Conservation (phyloP, 2,113 vertebrate species). For the Gracilinanus agilis region DNA sequence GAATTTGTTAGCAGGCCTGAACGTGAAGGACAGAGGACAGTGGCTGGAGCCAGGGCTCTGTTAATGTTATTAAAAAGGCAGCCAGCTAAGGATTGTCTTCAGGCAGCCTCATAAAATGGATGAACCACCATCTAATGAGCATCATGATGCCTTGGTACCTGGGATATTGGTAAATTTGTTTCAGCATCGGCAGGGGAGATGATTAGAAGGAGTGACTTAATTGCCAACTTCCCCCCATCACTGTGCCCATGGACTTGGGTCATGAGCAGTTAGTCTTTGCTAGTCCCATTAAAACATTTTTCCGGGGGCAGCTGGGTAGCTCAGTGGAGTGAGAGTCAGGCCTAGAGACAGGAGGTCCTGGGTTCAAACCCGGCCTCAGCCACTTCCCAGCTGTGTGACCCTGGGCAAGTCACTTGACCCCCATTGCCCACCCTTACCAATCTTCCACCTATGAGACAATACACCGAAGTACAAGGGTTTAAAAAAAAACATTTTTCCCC, state of each 20-base stretch:
- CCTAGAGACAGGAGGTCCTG: too few relatives aligned
- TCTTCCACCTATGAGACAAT: too few relatives aligned
- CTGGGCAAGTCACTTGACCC: too few relatives aligned
- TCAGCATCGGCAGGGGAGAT: slow-evolving; percentile 56
- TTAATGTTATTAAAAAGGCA: slow-evolving; percentile 60
- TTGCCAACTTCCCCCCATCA: background rate
- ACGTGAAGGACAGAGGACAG: slow-evolving; percentile 15
- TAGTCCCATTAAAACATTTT: background rate
- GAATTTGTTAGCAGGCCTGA: background rate
- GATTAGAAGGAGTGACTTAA: slow-evolving; percentile 28
- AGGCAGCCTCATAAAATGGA: slow-evolving; percentile 43
- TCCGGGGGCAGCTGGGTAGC: too few relatives aligned
- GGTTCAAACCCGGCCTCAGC: too few relatives aligned
- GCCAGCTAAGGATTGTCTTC: slow-evolving; percentile 53
- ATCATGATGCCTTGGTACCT: slow-evolving; percentile 54
- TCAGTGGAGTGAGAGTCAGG: too few relatives aligned
- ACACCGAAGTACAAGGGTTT: too few relatives aligned
- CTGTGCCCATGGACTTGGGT: slow-evolving; percentile 42
- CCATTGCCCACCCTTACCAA: too few relatives aligned
- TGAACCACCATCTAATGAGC: slow-evolving; percentile 62
- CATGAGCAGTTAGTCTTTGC: background rate
- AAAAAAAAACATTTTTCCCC: too few relatives aligned
- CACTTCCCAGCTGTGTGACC: too few relatives aligned
- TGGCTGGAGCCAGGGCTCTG: slow-evolving; percentile 63
- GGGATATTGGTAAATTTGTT: slow-evolving; percentile 41